Evolutionary conservation across 2,113 vertebrate species (phyloP).

Genomic region (Microtus richardsoni): DNA sequence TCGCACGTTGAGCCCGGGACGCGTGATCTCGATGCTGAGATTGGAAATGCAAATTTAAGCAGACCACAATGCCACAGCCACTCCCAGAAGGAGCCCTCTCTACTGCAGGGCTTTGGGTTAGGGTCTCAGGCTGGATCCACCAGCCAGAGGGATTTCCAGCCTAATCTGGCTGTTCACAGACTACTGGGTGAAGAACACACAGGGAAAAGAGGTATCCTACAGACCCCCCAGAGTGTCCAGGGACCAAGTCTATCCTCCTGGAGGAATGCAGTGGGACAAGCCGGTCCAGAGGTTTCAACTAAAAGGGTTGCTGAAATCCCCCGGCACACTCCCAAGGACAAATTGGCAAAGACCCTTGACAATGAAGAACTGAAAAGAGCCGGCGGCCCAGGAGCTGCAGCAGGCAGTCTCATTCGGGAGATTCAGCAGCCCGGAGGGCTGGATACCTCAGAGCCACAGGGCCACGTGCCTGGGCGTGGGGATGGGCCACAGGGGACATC

Average conservation of each 20-base stretch:
- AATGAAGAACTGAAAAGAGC: constrained; percentile 84
- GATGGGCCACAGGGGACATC: constrained; percentile 76
- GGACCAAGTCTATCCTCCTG: constrained; percentile 81
- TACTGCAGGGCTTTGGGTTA: constrained; percentile 65
- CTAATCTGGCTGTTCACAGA: constrained; percentile 51
- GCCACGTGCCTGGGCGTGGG: constrained; percentile 48
- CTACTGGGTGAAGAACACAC: constrained; percentile 73
- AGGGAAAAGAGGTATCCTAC: constrained; percentile 56
- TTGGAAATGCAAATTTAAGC: constrained; percentile 74
- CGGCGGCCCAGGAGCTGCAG: constrained; percentile 69
- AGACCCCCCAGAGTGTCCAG: constrained; percentile 68
- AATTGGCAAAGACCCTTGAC: constrained; percentile 82
- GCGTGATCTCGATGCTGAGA: constrained; percentile 66
- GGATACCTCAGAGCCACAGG: constrained; percentile 61
- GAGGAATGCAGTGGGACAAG: constrained; percentile 81
- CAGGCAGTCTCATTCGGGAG: constrained; percentile 51
- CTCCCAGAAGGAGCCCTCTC: constrained; percentile 76
- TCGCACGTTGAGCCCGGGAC: constrained; percentile 46
- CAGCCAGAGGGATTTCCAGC: constrained; percentile 74
- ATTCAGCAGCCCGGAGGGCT: constrained; percentile 71
- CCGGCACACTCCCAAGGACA: constrained; percentile 81
- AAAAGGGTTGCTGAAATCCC: constrained; percentile 78
- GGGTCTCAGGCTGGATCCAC: constrained; percentile 71
- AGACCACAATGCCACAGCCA: constrained; percentile 68
- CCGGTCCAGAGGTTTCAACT: constrained; percentile 73